A percentile compares a stretch with the other conserved stretches of the same genome.
These are phyloP conservation scores for Danio choprae DNA, from an alignment of 2,797 vertebrate genomes.

Conservation along the genomic window DNA sequence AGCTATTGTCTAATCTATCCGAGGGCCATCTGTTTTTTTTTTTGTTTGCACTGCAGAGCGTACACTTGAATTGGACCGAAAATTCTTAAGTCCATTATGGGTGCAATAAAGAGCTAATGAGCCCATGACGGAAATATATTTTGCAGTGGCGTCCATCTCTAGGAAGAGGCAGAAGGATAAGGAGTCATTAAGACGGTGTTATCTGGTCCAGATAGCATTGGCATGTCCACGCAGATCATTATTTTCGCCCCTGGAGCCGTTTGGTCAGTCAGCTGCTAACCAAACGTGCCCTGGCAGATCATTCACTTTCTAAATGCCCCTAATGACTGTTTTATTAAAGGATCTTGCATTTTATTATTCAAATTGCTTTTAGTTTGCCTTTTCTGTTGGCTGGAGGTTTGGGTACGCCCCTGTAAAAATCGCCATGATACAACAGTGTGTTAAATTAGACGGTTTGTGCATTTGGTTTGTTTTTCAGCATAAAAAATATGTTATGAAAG, in stretches of 20 bases:
- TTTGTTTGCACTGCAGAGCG: slow-evolving; percentile 49
- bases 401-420: slow-evolving; percentile 48
- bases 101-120: slow-evolving; percentile 78
- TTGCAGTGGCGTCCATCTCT: slow-evolving; percentile 72
- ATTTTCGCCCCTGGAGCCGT: slow-evolving; percentile 81
- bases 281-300: slow-evolving; percentile 74
- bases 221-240: slow-evolving; percentile 82
- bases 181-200: slow-evolving; percentile 79
- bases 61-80: slow-evolving; percentile 61
- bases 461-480: slow-evolving; percentile 41
- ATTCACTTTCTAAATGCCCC: slow-evolving; percentile 74
- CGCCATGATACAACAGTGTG: slow-evolving; percentile 56
- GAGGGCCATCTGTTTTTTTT: slow-evolving; percentile 48
- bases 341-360: slow-evolving; percentile 57
- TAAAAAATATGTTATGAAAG: slow-evolving; percentile 40
- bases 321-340: slow-evolving; percentile 73
- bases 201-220: slow-evolving; percentile 81
- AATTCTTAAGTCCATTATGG: slow-evolving; percentile 72
- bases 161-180: slow-evolving; percentile 77
- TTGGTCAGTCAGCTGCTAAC: slow-evolving; percentile 75
- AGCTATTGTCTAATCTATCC: slow-evolving; percentile 61
- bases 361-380: slow-evolving; percentile 58
- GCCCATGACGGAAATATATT: slow-evolving; percentile 74
- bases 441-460: slow-evolving; percentile 62
- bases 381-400: slow-evolving; percentile 57